These are phyloP conservation scores for Laupala kohalensis DNA, from an alignment of 1,140 invertebrate genomes.

Conservation along the genomic window DNA sequence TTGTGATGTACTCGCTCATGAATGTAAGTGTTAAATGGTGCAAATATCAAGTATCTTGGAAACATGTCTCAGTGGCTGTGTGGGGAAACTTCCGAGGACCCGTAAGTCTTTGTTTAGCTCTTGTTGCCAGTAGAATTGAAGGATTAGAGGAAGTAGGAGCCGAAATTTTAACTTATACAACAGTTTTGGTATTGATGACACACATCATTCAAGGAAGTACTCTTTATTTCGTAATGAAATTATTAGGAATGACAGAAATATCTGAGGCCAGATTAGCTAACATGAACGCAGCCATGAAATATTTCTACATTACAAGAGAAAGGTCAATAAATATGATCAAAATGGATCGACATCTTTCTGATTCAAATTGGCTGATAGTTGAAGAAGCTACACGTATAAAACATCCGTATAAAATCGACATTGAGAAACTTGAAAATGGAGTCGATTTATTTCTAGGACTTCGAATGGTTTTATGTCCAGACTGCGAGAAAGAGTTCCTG, in stretches of 20 bases:
- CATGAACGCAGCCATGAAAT: too few species aligned
- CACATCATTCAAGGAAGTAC: too few species aligned
- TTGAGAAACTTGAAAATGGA: constrained; percentile 22
- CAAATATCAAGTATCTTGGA: too few species aligned
- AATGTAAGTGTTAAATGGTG: too few species aligned
- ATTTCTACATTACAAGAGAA: too few species aligned
- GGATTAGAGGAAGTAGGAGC: not conserved
- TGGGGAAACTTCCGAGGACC: not conserved
- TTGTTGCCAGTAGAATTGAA: not conserved
- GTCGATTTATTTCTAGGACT: constrained; percentile 21
- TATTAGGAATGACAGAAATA: too few species aligned
- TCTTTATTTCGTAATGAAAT: too few species aligned
- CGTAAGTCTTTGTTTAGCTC: not conserved
- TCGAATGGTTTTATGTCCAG: constrained; percentile 30
- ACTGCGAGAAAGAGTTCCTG: constrained; percentile 32
- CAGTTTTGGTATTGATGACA: too few species aligned
- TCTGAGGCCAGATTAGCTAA: too few species aligned
- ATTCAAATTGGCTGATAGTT: not conserved
- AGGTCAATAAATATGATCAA: not conserved
- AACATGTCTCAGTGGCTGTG: not conserved
- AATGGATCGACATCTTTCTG: not conserved
- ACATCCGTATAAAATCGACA: constrained; percentile 19
- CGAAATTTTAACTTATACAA: too few species aligned
- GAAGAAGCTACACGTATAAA: constrained; percentile 28
- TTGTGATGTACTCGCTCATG: not conserved